Percentiles rank a stretch among this genome's conserved stretches.
phyloP scores from a whole-genome alignment of 1,140 invertebrate species.

The Monochamus saltuarius region DNA sequence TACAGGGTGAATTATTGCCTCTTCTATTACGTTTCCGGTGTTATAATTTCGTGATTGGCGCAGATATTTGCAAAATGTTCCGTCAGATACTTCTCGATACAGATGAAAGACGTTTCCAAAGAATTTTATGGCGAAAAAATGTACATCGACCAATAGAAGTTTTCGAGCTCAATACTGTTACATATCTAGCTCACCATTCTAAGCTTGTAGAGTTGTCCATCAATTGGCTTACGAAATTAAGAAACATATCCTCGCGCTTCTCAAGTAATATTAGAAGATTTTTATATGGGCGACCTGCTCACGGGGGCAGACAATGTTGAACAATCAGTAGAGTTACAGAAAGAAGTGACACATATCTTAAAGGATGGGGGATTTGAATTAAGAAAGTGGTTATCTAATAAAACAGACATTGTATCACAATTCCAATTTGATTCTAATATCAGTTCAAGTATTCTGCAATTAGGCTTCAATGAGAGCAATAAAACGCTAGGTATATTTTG shows the following conservation, averaged over 20 bases:
- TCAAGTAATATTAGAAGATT: slow-evolving; percentile 37
- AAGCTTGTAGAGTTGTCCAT: not conserved
- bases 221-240: not conserved
- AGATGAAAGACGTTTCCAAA: slow-evolving; percentile 4
- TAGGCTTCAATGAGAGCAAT: not conserved
- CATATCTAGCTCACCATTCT: not conserved
- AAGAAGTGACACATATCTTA: slow-evolving; percentile 21
- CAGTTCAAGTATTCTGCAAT: not conserved
- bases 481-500: slow-evolving; percentile 5
- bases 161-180: too few species aligned
- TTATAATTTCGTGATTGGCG: slow-evolving; percentile 38
- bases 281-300: slow-evolving; percentile 52
- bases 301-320: slow-evolving; percentile 39
- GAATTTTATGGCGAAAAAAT: slow-evolving; percentile 40
- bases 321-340: slow-evolving; percentile 24
- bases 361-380: not conserved
- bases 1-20: slow-evolving; percentile 50
- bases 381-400: slow-evolving; percentile 11
- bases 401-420: not conserved
- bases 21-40: slow-evolving; percentile 47
- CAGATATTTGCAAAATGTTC: slow-evolving; percentile 51
- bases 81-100: slow-evolving; percentile 36
- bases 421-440: not conserved
- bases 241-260: not conserved
- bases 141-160: too few species aligned